Evolutionary conservation across 2,113 vertebrate genomes (phyloP), one percentile per base, ranked within the genome.

Genomic region (Peromyscus californicus): DNA sequence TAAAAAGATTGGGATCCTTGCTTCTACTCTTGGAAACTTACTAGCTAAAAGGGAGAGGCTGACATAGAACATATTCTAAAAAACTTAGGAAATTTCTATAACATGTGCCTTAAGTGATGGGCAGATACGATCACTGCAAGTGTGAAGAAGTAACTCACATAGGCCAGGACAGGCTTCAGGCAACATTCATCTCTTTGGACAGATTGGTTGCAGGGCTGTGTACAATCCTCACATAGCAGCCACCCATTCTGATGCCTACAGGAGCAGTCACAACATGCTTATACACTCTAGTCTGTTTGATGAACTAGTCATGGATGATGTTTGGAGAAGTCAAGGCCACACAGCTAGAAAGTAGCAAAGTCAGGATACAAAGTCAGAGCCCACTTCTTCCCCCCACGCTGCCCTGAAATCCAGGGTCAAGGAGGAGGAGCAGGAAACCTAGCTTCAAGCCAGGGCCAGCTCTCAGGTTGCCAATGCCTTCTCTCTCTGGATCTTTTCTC

Each of bases 41-140:
- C 3, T 61, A 95, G 21, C 31, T 69, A 82, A 51, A 76, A 42
- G 70, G 7, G 16, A 17, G 15, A 78, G 0, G 85, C 1, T 22
- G 48, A 59, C 36, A 70, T 10, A 74, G 42, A 91, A 93, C 29
- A 70, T 70, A 85, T 91, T 86, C 72, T 91, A 51, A 94, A 79
- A 90, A 85, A 3, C 7, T 45, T 89, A 86, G 70, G 31, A 83
- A 89, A 87, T 86, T 39, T 87, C 67, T 92, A 3, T 87, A 84
- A 48, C 67, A 61, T 78, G 22, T 59, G 1, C 75, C 42, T 80
- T 67, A 85, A 91, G 51, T 70, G 42, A 75, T 86, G n/a, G 89
- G 76, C 42, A 65, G 33, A 31, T 67, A 83, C 15, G 48, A 86
- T 72, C 72, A 69, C 22, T 94, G 21, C 89, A 82, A 21, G 36